Conservation (phyloP, 2,113 vertebrate genomes). For the Pipa parva region DNA sequence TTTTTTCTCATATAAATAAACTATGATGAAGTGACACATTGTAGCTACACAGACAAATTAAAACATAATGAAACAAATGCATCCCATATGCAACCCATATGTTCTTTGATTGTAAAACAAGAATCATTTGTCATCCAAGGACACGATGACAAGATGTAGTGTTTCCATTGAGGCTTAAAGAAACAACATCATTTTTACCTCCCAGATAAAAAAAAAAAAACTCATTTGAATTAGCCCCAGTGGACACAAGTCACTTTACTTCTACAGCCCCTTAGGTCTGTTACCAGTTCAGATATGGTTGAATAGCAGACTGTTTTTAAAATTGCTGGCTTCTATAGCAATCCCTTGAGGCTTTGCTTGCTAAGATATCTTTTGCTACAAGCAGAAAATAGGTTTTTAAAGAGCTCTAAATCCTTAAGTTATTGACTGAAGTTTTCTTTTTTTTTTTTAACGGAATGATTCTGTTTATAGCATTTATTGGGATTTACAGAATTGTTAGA, state of each 20-base stretch:
- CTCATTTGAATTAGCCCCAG: slow-evolving; percentile 17
- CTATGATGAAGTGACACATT: background rate
- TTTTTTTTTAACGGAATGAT: slow-evolving; percentile 15
- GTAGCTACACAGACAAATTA: background rate
- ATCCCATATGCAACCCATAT: slow-evolving; percentile 6
- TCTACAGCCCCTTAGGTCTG: slow-evolving; percentile 12
- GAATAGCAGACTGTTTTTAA: slow-evolving; percentile 24
- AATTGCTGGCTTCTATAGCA: slow-evolving; percentile 31
- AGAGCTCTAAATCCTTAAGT: slow-evolving; percentile 28
- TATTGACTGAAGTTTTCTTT: slow-evolving; percentile 34
- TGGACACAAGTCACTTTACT: slow-evolving; percentile 29
- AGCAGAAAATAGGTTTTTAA: slow-evolving; percentile 31
- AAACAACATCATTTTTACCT: slow-evolving; percentile 6
- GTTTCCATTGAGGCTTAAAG: background rate
- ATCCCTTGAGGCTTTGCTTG: slow-evolving; percentile 23
- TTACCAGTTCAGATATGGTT: slow-evolving; percentile 33
- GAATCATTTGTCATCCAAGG: slow-evolving; percentile 10
- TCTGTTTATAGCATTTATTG: slow-evolving; percentile 40
- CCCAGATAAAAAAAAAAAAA: slow-evolving; percentile 18
- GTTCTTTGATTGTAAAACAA: background rate
- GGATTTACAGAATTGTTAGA: slow-evolving; percentile 40
- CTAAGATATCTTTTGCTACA: slow-evolving; percentile 29
- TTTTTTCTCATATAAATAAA: background rate
- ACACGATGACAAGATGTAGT: background rate
- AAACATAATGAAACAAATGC: slow-evolving; percentile 10